Evolutionary conservation across 2,113 vertebrate genomes (phyloP), one percentile per base, ranked within the genome.

Genomic region (Oncorhynchus kisutch): DNA sequence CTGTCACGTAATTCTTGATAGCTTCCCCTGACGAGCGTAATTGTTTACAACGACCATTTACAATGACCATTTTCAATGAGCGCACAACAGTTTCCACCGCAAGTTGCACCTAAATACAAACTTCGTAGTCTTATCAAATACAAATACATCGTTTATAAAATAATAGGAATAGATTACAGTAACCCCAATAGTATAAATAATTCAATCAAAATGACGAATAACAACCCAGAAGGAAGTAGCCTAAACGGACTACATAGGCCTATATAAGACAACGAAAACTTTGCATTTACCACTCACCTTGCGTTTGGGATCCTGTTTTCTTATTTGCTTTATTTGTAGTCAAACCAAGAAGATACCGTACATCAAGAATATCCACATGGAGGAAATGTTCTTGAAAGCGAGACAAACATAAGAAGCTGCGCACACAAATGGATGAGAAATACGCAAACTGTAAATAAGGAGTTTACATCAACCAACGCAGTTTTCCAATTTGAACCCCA

Each of bases 311-410:
- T 82, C 74, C 70, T 79, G 18, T 74, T 69, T 39, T 18, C 54
- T 74, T 72, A 64, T 16, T n/a, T 79, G 75, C 20, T 49, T 75
- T 67, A 75, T 12, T 64, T 82, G 13, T 31, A 64, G 45, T 51
- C 57, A 82, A 69, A 71, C 1, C n/a, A 71, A 9, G 11, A 27
- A 79, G 66, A 78, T 88, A 84, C 86, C 75, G 67, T 74, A 64
- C 39, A 34, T 4, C 2, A 62, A 7, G 81, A 84, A 82, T 83
- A 90, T 90, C 89, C 90, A 88, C 87, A 86, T 80, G 70, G 68
- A 81, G 54, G 14, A 76, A 72, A 16, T 4, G 51, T 29, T 72
- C 20, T 77, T 67, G 64, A 51, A 68, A 76, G 34, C 20, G 68
- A 81, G 48, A 25, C 39, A 49, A 13, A 45, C 59, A 12, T 48